A percentile compares a stretch with the other conserved stretches of the same genome.
These are phyloP conservation scores for Rhyacophila evoluta DNA, from an alignment of 2,888 invertebrate genomes.

Conservation along the genomic window DNA sequence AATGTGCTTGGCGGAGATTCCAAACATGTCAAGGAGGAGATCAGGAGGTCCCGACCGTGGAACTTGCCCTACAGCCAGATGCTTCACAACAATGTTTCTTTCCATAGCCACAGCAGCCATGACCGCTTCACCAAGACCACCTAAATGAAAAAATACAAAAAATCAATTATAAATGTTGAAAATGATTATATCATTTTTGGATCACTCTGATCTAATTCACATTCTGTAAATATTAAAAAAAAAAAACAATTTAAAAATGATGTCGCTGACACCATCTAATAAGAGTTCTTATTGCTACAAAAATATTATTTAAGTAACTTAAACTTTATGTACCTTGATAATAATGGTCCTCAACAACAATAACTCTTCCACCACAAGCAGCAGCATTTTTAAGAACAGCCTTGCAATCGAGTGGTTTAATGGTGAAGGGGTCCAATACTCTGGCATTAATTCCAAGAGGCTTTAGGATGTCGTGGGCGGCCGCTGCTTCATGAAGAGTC, in stretches of 20 bases:
- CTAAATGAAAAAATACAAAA: slow-evolving; percentile 60
- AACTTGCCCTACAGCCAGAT: slow-evolving; percentile 83
- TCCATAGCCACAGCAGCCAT: slow-evolving; percentile 81
- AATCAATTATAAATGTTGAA: too few relatives aligned
- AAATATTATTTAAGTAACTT: too few relatives aligned
- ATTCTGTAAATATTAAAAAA: too few relatives aligned
- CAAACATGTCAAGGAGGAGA: slow-evolving; percentile 88
- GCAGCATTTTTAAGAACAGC: slow-evolving; percentile 82
- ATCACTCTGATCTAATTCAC: too few relatives aligned
- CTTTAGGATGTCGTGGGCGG: slow-evolving; percentile 83
- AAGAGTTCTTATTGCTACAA: too few relatives aligned
- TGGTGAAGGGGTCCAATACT: slow-evolving; percentile 94
- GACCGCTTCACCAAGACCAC: slow-evolving; percentile 97
- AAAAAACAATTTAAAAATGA: too few relatives aligned
- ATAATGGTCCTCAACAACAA: slow-evolving; percentile 98
- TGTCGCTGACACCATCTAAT: too few relatives aligned
- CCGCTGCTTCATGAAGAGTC: slow-evolving; percentile 90
- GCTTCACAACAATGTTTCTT: slow-evolving; percentile 78
- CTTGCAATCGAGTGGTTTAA: slow-evolving; percentile 92
- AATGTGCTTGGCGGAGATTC: slow-evolving; percentile 87
- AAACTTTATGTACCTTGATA: slow-evolving; percentile 80
- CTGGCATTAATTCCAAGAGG: slow-evolving; percentile 79
- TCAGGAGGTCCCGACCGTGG: slow-evolving; percentile 94
- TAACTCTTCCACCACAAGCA: slow-evolving; percentile 82
- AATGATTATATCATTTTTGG: too few relatives aligned